These are phyloP conservation scores for Julus scandinavius DNA, from an alignment of 2,888 invertebrate species.

Conservation along the genomic window DNA sequence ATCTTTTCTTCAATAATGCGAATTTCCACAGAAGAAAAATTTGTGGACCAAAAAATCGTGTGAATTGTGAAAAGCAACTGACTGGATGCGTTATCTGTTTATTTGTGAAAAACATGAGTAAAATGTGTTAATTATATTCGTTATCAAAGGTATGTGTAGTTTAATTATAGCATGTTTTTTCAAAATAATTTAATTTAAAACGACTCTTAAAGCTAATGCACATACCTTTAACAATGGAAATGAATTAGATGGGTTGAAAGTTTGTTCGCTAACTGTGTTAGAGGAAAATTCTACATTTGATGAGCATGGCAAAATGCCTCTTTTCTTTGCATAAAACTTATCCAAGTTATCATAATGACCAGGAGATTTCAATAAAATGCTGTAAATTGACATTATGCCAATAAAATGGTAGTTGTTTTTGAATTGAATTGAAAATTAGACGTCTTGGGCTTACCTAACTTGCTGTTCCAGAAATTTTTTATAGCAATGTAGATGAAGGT, in stretches of 20 bases:
- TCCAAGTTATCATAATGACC: conserved; percentile 65
- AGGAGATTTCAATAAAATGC: conserved; percentile 64
- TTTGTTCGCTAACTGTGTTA: background rate
- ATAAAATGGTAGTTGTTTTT: background rate
- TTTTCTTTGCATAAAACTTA: conserved; percentile 65
- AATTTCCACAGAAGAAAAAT: conserved; percentile 67
- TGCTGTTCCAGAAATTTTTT: conserved; percentile 66
- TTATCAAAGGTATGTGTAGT: too few species aligned
- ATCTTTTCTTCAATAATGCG: conserved; percentile 65
- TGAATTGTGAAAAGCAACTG: conserved; percentile 66
- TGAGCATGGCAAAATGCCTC: conserved; percentile 56
- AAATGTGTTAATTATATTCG: background rate
- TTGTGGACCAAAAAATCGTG: conserved; percentile 66
- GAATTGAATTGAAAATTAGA: background rate
- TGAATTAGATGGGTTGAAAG: background rate
- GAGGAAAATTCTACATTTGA: background rate
- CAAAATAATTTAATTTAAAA: background rate
- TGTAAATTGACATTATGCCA: conserved; percentile 61
- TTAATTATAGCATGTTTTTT: background rate
- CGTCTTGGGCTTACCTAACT: conserved; percentile 64
- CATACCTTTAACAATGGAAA: background rate
- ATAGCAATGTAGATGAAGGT: conserved; percentile 66
- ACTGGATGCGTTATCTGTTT: conserved; percentile 66
- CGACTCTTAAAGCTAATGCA: background rate
- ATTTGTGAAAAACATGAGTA: background rate